Evolutionary conservation across 2,888 invertebrate genomes (phyloP), one percentile per base, ranked within the genome.

Genomic region (Apoderus coryli): DNA sequence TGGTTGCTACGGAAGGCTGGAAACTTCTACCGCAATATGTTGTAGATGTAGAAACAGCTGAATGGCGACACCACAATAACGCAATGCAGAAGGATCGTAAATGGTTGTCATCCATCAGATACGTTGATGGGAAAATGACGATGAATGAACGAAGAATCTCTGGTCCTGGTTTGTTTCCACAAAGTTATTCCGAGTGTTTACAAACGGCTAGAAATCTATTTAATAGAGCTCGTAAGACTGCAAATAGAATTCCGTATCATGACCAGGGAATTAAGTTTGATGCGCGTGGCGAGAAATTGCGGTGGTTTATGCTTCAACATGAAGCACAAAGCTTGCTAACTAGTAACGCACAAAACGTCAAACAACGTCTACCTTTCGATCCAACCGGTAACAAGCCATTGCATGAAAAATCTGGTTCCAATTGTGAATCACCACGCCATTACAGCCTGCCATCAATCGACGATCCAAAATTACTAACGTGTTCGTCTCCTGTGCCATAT

Each of bases 241-340:
- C 79, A 11, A 75, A 76, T 60, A 66, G 79, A 44, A 73, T 72
- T 44, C 72, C 76, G 6, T 64, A 76, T 31, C 72, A 76, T 13
- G 82, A 88, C 50, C 80, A 80, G 41, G 70, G 72, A 41, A 66
- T 76, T 12, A 63, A 69, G 40, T 84, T 86, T 48, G 75, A 76
- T 44, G 63, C 65, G 9, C 64, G 72, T 25, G 70, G 76, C 24
- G 73, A 77, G 41, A 65, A 69, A 31, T 60, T 88, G 9, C 66
- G 86, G 37, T 90, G 89, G 89, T 90, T 86, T 57, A 75, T 89
- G 69, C 56, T 89, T 29, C 88, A 88, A 1, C 77, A 78, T 49
- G 89, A 90, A 61, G 86, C 86, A 1, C 77, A 81, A 47, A 72
- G 76, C 41, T 64, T 81, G 16, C 57, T 81, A 2, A 61, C 78